These are phyloP conservation scores for Aphelenchoides fujianensis DNA, from an alignment of 1,140 invertebrate genomes.

Conservation along the genomic window DNA sequence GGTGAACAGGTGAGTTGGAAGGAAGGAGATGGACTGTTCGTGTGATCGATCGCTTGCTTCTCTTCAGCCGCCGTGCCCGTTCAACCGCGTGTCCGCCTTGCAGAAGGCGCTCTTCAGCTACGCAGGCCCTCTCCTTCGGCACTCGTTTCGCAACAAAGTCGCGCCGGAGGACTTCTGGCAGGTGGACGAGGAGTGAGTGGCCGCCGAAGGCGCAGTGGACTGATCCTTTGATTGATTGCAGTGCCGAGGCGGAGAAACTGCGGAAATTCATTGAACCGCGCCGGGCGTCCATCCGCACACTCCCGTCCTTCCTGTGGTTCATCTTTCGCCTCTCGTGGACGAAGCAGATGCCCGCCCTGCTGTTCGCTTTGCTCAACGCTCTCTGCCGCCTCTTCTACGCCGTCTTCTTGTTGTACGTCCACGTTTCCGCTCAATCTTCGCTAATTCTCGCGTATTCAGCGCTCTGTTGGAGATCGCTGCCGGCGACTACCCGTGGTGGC, in stretches of 20 bases:
- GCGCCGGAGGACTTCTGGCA: constrained; percentile 1
- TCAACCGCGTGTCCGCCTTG: neutral
- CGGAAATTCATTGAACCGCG: neutral
- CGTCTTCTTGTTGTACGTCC: neutral
- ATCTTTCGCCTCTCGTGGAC: neutral
- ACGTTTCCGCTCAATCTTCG: neutral
- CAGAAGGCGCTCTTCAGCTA: neutral
- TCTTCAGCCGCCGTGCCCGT: constrained; percentile 9
- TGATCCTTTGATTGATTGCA: neutral
- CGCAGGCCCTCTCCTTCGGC: neutral
- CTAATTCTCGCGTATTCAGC: neutral
- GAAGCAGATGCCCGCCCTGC: neutral
- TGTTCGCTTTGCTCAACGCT: neutral
- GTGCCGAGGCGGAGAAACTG: neutral
- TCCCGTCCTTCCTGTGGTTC: neutral
- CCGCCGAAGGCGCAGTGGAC: neutral
- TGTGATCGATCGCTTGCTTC: neutral
- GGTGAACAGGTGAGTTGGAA: neutral
- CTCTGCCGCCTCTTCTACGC: neutral
- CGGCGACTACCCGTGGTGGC: neutral
- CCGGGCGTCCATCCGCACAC: neutral
- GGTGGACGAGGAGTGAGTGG: neutral
- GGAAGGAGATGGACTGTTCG: neutral
- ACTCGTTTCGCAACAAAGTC: neutral
- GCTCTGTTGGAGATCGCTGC: neutral